phyloP scores from a whole-genome alignment of 2,888 invertebrate species.

The Drosophila robusta region DNA sequence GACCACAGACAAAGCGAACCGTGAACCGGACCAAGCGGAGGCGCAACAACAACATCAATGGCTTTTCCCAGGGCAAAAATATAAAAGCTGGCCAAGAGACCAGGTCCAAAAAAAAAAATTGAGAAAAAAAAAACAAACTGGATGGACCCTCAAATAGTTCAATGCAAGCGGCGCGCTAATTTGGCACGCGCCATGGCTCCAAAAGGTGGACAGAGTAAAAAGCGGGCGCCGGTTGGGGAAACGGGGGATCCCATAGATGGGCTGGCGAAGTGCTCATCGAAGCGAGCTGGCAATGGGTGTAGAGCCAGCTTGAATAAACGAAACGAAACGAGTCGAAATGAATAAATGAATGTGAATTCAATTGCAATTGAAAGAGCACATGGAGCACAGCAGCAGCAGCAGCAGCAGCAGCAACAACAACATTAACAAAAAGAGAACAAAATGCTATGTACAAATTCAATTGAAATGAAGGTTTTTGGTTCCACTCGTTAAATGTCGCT shows the following conservation, averaged over 20 bases:
- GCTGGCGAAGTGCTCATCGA: slow-evolving; percentile 43
- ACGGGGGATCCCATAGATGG: not conserved
- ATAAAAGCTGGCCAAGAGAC: slow-evolving; percentile 26
- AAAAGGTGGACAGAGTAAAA: slow-evolving; percentile 24
- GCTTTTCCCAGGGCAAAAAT: slow-evolving; percentile 4
- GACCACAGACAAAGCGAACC: slow-evolving; percentile 52
- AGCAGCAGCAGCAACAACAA: slow-evolving; percentile 3
- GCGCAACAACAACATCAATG: slow-evolving; percentile 32
- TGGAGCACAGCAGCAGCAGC: slow-evolving; percentile 7
- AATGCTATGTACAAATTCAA: slow-evolving; percentile 62
- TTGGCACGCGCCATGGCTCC: slow-evolving; percentile 73
- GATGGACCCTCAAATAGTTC: slow-evolving; percentile 63
- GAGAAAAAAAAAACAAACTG: slow-evolving; percentile 1
- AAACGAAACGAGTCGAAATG: slow-evolving; percentile 53
- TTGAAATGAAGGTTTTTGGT: slow-evolving; percentile 55
- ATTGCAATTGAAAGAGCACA: slow-evolving; percentile 71
- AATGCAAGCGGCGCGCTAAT: slow-evolving; percentile 71
- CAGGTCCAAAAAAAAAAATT: slow-evolving; percentile 9
- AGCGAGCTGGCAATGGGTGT: slow-evolving; percentile 32
- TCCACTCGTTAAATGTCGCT: slow-evolving; percentile 61
- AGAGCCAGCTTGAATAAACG: slow-evolving; percentile 39
- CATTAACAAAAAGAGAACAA: slow-evolving; percentile 19
- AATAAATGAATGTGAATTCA: slow-evolving; percentile 77
- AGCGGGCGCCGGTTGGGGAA: not conserved
- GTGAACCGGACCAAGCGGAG: slow-evolving; percentile 18